Conservation (phyloP, 92 coral and sea anemone genomes). For the Desmophyllum pertusum region DNA sequence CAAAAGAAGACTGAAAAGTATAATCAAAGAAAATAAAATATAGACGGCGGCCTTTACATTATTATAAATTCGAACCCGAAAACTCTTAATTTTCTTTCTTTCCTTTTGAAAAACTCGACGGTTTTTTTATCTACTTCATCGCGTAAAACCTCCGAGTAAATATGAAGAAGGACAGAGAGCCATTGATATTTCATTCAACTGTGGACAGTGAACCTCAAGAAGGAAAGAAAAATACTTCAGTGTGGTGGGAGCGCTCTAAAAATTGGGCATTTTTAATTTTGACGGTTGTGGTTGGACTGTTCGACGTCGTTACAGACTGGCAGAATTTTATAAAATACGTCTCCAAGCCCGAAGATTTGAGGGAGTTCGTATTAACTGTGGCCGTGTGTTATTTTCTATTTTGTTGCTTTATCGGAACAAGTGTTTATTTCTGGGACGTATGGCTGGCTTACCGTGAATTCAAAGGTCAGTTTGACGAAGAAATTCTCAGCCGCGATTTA, state of each 20-base stretch:
- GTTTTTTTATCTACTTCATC: background rate
- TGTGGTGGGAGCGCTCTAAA: background rate
- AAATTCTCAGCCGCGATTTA: background rate
- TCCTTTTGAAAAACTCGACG: too few relatives aligned
- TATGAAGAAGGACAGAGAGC: slow-evolving; percentile 4
- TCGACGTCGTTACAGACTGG: slow-evolving; percentile 3
- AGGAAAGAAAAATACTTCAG: too few relatives aligned
- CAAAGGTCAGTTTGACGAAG: slow-evolving; percentile 22
- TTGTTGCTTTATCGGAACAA: slow-evolving; percentile 20
- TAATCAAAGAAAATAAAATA: background rate
- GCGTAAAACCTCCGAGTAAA: background rate
- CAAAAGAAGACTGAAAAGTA: too few relatives aligned
- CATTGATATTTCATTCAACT: background rate
- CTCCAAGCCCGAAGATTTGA: background rate
- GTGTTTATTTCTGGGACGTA: background rate
- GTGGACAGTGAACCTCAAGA: background rate
- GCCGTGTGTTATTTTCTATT: slow-evolving; percentile 5
- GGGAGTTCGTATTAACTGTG: background rate
- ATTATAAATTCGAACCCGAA: background rate
- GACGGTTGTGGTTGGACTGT: background rate
- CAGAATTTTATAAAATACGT: slow-evolving; percentile 19
- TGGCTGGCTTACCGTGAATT: slow-evolving; percentile 28
- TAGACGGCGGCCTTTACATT: background rate
- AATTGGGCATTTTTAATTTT: background rate
- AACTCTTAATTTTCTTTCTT: background rate